Conservation (phyloP, 2,888 invertebrate species). For the Caenorhabditis becei region DNA sequence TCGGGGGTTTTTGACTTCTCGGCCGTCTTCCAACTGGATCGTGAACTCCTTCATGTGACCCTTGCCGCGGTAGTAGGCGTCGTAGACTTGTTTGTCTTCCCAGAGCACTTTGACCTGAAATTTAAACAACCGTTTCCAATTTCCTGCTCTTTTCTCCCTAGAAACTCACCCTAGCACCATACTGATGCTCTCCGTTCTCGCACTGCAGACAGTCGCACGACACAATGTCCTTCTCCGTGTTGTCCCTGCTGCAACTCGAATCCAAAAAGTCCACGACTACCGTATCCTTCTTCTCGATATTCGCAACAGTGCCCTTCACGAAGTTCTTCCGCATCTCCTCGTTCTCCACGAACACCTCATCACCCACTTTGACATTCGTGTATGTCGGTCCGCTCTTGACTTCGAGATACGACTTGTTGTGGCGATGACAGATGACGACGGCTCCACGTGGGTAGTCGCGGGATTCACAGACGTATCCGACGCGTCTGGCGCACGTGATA, state of each 20-base stretch:
- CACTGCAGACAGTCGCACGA: constrained; percentile 63
- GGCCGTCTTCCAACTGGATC: constrained; percentile 27
- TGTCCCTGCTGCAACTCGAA: constrained; percentile 85
- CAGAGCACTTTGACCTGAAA: constrained; percentile 72
- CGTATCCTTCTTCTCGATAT: constrained; percentile 17
- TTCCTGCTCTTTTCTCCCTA: background rate
- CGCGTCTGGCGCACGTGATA: constrained; percentile 85
- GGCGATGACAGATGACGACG: constrained; percentile 64
- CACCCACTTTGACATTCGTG: constrained; percentile 23
- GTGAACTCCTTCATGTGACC: constrained; percentile 33
- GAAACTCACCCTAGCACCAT: constrained; percentile 54
- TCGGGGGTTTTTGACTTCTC: constrained; percentile 22
- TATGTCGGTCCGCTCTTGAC: constrained; percentile 8
- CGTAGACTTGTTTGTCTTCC: constrained; percentile 69
- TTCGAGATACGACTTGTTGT: constrained; percentile 32
- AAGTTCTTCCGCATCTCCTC: background rate
- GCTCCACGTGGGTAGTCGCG: constrained; percentile 58
- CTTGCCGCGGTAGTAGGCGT: constrained; percentile 71
- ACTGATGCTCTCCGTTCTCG: constrained; percentile 58
- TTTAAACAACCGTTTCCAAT: background rate
- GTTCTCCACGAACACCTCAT: constrained; percentile 34
- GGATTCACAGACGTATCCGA: constrained; percentile 63
- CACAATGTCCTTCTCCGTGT: constrained; percentile 82
- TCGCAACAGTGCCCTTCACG: constrained; percentile 6
- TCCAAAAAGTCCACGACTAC: constrained; percentile 85